phyloP scores from a whole-genome alignment of 2,888 invertebrate genomes.

The Maniola hyperantus region DNA sequence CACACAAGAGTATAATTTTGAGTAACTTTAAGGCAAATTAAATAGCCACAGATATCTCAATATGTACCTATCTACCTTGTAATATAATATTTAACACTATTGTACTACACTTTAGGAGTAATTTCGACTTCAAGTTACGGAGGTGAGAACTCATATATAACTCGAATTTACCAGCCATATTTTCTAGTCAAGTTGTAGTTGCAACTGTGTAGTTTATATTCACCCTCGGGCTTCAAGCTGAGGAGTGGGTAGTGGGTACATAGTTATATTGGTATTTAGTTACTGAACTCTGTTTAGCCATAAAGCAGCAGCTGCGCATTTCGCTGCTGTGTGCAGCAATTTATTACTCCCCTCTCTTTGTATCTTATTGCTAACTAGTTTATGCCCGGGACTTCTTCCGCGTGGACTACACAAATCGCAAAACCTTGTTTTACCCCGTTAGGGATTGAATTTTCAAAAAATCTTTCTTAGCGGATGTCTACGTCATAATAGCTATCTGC shows the following conservation, averaged over 20 bases:
- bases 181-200: constrained; percentile 1
- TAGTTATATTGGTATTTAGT: background rate
- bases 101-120: no score
- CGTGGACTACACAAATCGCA: no score
- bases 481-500: no score
- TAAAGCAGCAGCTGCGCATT: background rate
- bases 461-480: no score
- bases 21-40: no score
- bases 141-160: background rate
- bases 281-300: background rate
- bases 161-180: background rate
- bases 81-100: no score
- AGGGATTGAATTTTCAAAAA: no score
- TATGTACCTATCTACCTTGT: no score
- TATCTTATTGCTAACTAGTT: background rate
- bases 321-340: background rate
- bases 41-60: no score
- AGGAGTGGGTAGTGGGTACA: background rate
- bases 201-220: background rate
- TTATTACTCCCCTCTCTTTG: background rate
- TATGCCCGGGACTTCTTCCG: no score
- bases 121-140: background rate
- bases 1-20: no score
- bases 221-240: background rate
- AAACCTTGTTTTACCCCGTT: no score